Conservation (phyloP, 2,888 invertebrate species). For the Spialia ferax region DNA sequence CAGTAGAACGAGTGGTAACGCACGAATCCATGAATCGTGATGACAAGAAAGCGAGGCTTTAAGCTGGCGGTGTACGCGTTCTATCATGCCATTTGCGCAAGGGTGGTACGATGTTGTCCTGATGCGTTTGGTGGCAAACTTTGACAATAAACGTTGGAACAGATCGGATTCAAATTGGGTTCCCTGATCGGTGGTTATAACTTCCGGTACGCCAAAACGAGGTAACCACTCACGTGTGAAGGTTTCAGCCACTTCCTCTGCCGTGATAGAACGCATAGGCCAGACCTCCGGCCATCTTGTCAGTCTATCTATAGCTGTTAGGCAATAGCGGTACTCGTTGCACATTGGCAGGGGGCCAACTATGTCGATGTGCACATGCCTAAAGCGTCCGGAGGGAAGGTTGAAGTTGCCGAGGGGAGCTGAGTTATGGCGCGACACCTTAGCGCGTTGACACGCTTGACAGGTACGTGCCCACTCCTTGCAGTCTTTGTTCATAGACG, state of each 20-base stretch:
- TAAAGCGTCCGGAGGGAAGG: no score
- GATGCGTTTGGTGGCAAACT: background rate
- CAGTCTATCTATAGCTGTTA: background rate
- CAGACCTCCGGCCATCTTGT: background rate
- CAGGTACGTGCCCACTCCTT: background rate
- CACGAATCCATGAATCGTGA: background rate
- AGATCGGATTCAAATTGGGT: background rate
- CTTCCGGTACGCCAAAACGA: background rate
- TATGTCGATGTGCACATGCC: background rate
- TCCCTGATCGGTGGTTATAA: background rate
- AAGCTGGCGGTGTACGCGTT: background rate
- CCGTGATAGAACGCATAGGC: background rate
- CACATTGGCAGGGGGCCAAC: background rate
- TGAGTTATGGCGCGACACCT: background rate
- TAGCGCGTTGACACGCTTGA: background rate
- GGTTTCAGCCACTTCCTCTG: background rate
- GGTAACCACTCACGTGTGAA: background rate
- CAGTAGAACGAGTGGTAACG: background rate
- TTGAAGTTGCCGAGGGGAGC: background rate
- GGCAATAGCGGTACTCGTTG: background rate
- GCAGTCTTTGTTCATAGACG: no score
- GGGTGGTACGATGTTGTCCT: background rate
- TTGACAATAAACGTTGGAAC: background rate
- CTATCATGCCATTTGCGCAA: background rate
- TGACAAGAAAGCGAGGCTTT: background rate